A percentile compares a stretch with the other conserved stretches of the same genome.
phyloP scores from a whole-genome alignment of 2,113 vertebrate genomes.

The Caracal caracal region DNA sequence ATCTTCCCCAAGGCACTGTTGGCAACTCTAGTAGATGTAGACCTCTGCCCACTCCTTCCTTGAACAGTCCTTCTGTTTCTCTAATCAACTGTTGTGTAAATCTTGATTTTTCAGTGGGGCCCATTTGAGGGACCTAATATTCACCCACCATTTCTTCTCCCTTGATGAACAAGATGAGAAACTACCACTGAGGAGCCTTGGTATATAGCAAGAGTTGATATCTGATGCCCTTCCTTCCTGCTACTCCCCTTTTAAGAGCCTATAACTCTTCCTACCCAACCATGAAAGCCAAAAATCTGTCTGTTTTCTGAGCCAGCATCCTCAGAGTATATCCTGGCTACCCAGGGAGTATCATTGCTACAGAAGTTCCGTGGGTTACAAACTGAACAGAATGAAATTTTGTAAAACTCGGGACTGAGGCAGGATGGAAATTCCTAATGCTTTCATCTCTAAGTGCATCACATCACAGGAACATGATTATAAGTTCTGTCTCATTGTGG shows the following conservation, averaged over 20 bases:
- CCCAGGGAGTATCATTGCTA: not conserved
- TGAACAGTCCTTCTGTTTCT: slow-evolving; percentile 58
- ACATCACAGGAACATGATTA: not conserved
- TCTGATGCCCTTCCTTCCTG: not conserved
- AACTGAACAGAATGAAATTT: not conserved
- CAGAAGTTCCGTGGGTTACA: not conserved
- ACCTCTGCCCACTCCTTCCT: slow-evolving; percentile 66
- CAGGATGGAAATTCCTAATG: not conserved
- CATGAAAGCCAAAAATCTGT: not conserved
- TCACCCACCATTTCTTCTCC: not conserved
- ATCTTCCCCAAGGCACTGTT: not conserved
- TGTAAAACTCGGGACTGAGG: not conserved
- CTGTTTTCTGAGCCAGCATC: not conserved
- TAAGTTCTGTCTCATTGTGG: not conserved
- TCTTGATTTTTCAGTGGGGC: not conserved
- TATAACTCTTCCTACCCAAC: not conserved
- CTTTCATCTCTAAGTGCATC: not conserved
- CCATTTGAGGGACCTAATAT: not conserved
- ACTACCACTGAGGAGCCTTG: not conserved
- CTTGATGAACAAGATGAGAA: slow-evolving; percentile 29
- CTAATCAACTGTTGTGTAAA: slow-evolving; percentile 47
- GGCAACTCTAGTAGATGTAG: not conserved
- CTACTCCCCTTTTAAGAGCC: not conserved
- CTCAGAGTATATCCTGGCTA: not conserved
- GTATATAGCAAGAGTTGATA: not conserved